phyloP scores from a whole-genome alignment of 1,140 invertebrate species.

The Alviniconcha marisindica region DNA sequence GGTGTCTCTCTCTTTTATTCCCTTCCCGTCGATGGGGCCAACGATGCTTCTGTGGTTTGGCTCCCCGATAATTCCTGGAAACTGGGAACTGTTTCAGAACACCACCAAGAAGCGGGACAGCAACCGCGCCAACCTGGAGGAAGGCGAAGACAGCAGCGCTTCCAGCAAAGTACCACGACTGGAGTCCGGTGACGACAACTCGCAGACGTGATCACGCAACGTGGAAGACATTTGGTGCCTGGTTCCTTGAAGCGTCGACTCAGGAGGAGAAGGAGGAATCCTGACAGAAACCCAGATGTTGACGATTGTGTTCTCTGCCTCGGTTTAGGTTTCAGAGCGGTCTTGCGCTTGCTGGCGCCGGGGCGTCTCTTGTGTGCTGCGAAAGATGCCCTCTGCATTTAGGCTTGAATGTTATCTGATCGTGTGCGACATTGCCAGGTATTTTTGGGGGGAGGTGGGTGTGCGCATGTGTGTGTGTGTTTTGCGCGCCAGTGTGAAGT shows the following conservation, averaged over 20 bases:
- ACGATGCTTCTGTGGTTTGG: not conserved
- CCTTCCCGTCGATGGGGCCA: too few species aligned
- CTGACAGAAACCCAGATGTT: too few species aligned
- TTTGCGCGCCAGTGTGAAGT: too few species aligned
- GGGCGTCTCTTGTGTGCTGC: too few species aligned
- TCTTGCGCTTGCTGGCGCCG: too few species aligned
- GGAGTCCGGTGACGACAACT: conserved; percentile 50
- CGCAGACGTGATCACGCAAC: not conserved
- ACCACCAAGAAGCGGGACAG: conserved; percentile 68
- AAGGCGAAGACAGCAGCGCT: conserved; percentile 53
- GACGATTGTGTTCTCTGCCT: too few species aligned
- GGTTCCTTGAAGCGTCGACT: not conserved
- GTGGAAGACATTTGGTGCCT: not conserved
- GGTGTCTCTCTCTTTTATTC: not conserved
- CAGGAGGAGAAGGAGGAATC: not conserved
- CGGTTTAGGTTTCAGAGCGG: too few species aligned
- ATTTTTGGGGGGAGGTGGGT: too few species aligned
- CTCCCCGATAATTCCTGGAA: not conserved
- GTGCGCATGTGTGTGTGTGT: too few species aligned
- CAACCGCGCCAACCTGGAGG: conserved; percentile 58
- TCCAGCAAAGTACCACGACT: conserved; percentile 63
- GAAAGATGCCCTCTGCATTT: too few species aligned
- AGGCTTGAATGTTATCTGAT: too few species aligned
- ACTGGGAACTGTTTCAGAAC: conserved; percentile 56
- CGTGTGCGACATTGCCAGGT: too few species aligned